Evolutionary conservation across 2,797 vertebrate species (phyloP).

Genomic region (Sebastes hopkinsi): DNA sequence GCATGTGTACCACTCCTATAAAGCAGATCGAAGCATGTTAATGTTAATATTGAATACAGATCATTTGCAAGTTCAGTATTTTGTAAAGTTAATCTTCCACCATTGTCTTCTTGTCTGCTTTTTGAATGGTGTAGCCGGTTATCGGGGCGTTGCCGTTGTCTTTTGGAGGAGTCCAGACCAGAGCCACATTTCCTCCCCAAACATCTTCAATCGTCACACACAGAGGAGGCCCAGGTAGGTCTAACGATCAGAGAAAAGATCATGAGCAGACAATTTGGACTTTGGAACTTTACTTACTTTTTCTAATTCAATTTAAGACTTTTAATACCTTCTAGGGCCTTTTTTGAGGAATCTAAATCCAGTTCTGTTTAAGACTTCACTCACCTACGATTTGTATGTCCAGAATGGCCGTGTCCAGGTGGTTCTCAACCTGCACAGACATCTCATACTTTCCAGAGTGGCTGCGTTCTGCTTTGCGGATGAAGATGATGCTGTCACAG

Average conservation of each 20-base stretch:
- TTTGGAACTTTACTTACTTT: too few relatives aligned
- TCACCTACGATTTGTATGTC: slow-evolving; percentile 96
- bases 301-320: background rate
- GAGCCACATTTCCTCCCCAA: slow-evolving; percentile 95
- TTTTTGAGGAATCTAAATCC: background rate
- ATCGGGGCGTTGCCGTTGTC: slow-evolving; percentile 96
- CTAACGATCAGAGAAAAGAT: slow-evolving; percentile 67
- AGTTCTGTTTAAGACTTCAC: slow-evolving; percentile 43
- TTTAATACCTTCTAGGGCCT: background rate
- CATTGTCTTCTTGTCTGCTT: slow-evolving; percentile 99
- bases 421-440: slow-evolving; percentile 93
- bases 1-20: slow-evolving; percentile 97
- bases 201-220: slow-evolving; percentile 92
- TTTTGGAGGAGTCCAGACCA: slow-evolving; percentile 93
- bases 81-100: slow-evolving; percentile 67
- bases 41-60: background rate
- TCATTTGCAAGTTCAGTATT: background rate
- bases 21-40: background rate
- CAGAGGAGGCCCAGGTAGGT: slow-evolving; percentile 93
- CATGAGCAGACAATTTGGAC: too few relatives aligned
- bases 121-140: slow-evolving; percentile 97
- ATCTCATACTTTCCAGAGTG: slow-evolving; percentile 97
- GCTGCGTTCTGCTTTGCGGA: slow-evolving; percentile 93
- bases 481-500: slow-evolving; percentile 96
- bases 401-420: slow-evolving; percentile 87